A percentile compares a stretch with the other conserved stretches of the same genome.
phyloP scores from a whole-genome alignment of 1,140 invertebrate species.

The Zaprionus camerounensis region DNA sequence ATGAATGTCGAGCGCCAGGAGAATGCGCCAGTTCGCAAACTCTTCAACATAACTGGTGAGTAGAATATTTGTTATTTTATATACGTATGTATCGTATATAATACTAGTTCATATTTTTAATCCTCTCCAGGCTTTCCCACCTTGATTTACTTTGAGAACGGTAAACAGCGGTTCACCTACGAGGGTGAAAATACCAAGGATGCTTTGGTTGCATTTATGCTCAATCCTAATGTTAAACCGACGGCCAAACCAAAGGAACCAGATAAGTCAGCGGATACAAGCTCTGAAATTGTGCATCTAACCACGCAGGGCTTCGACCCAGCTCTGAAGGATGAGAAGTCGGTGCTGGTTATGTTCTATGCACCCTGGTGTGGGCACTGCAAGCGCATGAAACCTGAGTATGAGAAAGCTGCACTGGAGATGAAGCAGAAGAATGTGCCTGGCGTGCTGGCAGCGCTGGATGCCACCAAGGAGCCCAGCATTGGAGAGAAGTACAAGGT shows the following conservation, averaged over 20 bases:
- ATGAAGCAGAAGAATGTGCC: conserved; percentile 88
- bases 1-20: conserved; percentile 94
- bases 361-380: conserved; percentile 94
- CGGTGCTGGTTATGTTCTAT: conserved; percentile 93
- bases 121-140: conserved; percentile 90
- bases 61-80: too few relatives aligned
- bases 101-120: too few relatives aligned
- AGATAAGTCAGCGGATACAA: conserved; percentile 88
- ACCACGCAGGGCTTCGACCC: conserved; percentile 88
- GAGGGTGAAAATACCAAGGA: conserved; percentile 93
- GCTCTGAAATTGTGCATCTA: conserved; percentile 90
- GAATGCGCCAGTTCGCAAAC: conserved; percentile 89
- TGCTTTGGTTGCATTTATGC: conserved; percentile 91
- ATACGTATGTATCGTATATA: neutral
- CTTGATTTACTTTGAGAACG: conserved; percentile 93
- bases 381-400: conserved; percentile 93
- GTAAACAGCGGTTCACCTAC: conserved; percentile 89
- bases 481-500: conserved; percentile 89
- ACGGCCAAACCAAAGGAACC: conserved; percentile 87
- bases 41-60: conserved; percentile 90
- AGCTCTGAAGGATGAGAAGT: conserved; percentile 86
- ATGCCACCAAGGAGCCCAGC: conserved; percentile 90
- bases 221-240: conserved; percentile 87
- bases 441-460: conserved; percentile 91
- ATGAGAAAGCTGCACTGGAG: conserved; percentile 89